Base-by-base conservation (phyloP, 2,113 vertebrate genomes). In the Campylorhamphus procurvoides region DNA sequence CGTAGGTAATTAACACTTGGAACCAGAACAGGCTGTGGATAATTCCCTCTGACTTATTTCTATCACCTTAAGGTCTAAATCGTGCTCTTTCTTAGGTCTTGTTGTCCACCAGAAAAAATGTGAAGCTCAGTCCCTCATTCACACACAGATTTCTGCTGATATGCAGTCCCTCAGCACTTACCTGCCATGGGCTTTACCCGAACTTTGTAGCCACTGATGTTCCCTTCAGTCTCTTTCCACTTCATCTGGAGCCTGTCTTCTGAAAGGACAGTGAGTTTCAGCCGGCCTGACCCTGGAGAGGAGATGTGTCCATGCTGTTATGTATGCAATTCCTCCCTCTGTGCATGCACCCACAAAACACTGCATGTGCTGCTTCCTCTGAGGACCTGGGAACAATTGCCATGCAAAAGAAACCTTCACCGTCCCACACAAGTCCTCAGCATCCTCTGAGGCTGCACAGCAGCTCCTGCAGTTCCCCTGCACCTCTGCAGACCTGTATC, bases 241-340 rank as follows among this genome's bases (percentile, higher is more conserved):
- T 99, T 99, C 98, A 99, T 99, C 94, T 99, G 99, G 33, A 99
- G 98, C 63, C 98, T 97, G 96, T 99, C 99, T 96, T 99, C 99
- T 0, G 99, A 98, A 29, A 99, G 98, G 31, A 99, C 99, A 0
- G 98, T 98, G 87, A 99, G 98, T 73, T 99, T 98, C 60, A 99
- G 98, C 60, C 97, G 98, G 62, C 98, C 97, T 76, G 97, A 95
- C 52, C 68, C 98, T 98, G 89, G 12, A 37, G 39, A 84, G 80
- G 47, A 86, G 16, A 47, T 0, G 2, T 3, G 29, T 31, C 82
- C 3, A 0, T 13, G 25, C 3, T 29, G 16, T 59, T 76, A 23
- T 0, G 6, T 33, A 6, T 17, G 47, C 16, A 25, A 3, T 29
- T 37, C 40, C 50, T 60, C 25, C 25, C 69, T 55, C 31, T 18